Evolutionary conservation across 1,140 invertebrate species (phyloP).

Genomic region (Saccostrea glomerata): DNA sequence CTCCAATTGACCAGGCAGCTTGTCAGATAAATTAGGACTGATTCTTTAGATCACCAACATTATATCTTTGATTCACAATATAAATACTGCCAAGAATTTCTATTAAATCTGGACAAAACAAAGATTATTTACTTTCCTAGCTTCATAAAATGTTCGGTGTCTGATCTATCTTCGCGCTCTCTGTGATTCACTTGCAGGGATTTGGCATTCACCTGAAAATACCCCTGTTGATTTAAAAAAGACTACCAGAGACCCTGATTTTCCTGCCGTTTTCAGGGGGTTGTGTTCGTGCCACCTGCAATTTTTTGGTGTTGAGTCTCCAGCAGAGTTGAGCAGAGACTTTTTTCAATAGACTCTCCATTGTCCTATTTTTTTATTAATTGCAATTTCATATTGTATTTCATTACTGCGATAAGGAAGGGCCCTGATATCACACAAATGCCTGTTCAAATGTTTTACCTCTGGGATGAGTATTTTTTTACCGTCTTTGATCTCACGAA

Average conservation of each 20-base stretch:
- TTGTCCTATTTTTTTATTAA: slow-evolving; percentile 17
- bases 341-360: slow-evolving; percentile 19
- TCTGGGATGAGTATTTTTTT: background rate
- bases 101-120: slow-evolving; percentile 30
- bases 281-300: background rate
- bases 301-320: slow-evolving; percentile 14
- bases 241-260: background rate
- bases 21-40: background rate
- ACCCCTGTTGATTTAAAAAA: background rate
- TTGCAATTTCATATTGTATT: background rate
- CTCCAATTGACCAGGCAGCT: background rate
- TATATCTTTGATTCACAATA: slow-evolving; percentile 25
- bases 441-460: slow-evolving; percentile 21
- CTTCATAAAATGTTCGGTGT: slow-evolving; percentile 6
- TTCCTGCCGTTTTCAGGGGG: background rate
- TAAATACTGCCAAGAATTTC: slow-evolving; percentile 31
- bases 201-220: slow-evolving; percentile 9
- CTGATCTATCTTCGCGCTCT: background rate
- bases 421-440: background rate
- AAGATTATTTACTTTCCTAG: slow-evolving; percentile 23
- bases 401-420: background rate
- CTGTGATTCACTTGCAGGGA: slow-evolving; percentile 8
- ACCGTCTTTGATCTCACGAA: background rate
- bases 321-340: slow-evolving; percentile 13
- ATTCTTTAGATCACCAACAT: background rate